Base-by-base conservation (phyloP, 92 coral and sea anemone species). In the Pocillopora grandis region DNA sequence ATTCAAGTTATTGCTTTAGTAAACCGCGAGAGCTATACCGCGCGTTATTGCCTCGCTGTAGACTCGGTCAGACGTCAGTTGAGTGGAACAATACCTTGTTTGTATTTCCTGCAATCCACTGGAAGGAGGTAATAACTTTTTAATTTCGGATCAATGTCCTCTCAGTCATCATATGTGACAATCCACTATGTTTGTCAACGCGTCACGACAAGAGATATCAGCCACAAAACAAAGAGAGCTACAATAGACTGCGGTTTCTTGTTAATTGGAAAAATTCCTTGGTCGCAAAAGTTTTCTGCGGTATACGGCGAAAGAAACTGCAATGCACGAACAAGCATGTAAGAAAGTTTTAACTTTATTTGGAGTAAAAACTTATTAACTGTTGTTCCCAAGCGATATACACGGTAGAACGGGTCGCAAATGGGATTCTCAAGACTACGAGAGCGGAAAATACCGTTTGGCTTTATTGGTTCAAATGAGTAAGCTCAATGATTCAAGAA, bases 61-160 rank as follows among this genome's bases (percentile, higher is more conserved):
- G 66, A 14, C 52, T 57, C 52, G 52, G 52, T 49, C 75, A 69
- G 65, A 57, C 85, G 83, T 86, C 84, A 66, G 71, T 69, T 78
- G 90, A 75, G 65, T 58, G 63, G 77, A 68, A 84, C 87, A 92
- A 87, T 81, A 91, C 76, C 60, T 67, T 91, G 93, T 93, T 93
- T 90, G 87, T 90, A 76, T 84, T 91, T 88, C 81, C 81, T 81
- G 92, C 90, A 80, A 88, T 93, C 94, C 89, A 86, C 82, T 91
- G 89, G 91, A 92, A 93, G 84, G 90, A 87, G 81, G 84, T 88
- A 93, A 93, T 91, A 93, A 91, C 91, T 93, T 93, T 91, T 93
- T 93, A 93, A 93, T 93, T 90, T 93, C 91, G 93, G 92, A 93
- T 91, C 94, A 93, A 85, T 91, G 94, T 91, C 94, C 80, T 69